Conservation (phyloP, 2,888 invertebrate genomes). For the Drosophila eohydei region DNA sequence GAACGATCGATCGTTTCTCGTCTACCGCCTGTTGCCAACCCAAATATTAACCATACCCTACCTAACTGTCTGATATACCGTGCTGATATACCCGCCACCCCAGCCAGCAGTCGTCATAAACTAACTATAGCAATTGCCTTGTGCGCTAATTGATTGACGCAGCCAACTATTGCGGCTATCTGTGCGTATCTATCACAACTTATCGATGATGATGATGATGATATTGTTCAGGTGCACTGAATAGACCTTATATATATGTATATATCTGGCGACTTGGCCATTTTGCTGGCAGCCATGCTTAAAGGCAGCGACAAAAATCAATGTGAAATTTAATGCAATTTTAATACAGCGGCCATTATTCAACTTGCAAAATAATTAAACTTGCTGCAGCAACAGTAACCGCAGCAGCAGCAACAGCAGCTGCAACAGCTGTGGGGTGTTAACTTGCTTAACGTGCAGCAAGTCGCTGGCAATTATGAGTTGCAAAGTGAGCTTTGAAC, state of each 20-base stretch:
- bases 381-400: constrained; percentile 31
- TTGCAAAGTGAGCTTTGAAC: constrained; percentile 32
- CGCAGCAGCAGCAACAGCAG: constrained; percentile 20
- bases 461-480: constrained; percentile 73
- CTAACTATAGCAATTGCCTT: constrained; percentile 35
- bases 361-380: constrained; percentile 66
- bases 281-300: constrained; percentile 60
- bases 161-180: constrained; percentile 50
- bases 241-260: not conserved
- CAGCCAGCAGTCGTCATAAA: constrained; percentile 3
- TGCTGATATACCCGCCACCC: too few relatives aligned
- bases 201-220: constrained; percentile 29
- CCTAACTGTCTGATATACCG: constrained; percentile 43
- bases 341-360: constrained; percentile 76
- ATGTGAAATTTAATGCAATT: constrained; percentile 67
- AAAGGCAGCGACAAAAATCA: constrained; percentile 55
- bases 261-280: constrained; percentile 52
- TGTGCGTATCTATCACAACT: constrained; percentile 30
- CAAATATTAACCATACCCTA: constrained; percentile 64
- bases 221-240: constrained; percentile 6
- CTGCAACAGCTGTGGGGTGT: constrained; percentile 71
- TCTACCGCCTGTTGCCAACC: constrained; percentile 62
- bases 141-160: constrained; percentile 67
- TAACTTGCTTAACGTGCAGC: constrained; percentile 78
- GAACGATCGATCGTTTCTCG: constrained; percentile 14